Percentiles rank a stretch among this genome's conserved stretches.
These are phyloP conservation scores for Sciurus vulgaris DNA, from an alignment of 2,797 vertebrate genomes.

Conservation along the genomic window DNA sequence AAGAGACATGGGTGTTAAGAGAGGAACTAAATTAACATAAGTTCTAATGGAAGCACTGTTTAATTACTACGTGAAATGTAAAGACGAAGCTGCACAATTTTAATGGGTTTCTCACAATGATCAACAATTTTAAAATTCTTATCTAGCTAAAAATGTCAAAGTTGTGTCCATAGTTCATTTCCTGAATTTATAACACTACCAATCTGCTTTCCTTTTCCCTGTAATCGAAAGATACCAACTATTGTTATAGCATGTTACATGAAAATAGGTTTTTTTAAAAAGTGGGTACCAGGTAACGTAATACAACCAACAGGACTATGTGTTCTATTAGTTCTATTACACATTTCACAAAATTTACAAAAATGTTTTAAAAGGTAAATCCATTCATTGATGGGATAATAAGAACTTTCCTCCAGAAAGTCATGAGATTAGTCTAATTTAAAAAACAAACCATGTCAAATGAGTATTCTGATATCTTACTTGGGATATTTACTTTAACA, in stretches of 20 bases:
- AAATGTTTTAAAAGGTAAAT: constrained; percentile 8
- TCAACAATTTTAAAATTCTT: not conserved
- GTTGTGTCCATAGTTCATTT: not conserved
- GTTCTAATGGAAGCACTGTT: not conserved
- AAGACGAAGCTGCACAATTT: not conserved
- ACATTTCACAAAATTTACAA: not conserved
- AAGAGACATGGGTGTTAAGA: not conserved
- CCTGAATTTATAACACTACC: not conserved
- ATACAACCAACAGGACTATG: not conserved
- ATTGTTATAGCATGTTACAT: not conserved
- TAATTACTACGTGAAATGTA: not conserved
- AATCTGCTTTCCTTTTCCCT: not conserved
- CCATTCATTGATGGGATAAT: not conserved
- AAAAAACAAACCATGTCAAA: constrained; percentile 33
- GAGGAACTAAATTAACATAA: not conserved
- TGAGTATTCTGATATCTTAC: not conserved
- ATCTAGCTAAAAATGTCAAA: not conserved
- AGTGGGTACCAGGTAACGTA: not conserved
- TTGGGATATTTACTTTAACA: not conserved
- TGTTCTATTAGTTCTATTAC: no score
- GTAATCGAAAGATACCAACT: not conserved
- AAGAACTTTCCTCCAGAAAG: not conserved
- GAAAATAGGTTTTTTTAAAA: constrained; percentile 5
- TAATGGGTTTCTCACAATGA: not conserved
- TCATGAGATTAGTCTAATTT: not conserved